Evolutionary conservation across 92 coral and sea anemone species (phyloP).

Genomic region (Plumapathes pennacea): DNA sequence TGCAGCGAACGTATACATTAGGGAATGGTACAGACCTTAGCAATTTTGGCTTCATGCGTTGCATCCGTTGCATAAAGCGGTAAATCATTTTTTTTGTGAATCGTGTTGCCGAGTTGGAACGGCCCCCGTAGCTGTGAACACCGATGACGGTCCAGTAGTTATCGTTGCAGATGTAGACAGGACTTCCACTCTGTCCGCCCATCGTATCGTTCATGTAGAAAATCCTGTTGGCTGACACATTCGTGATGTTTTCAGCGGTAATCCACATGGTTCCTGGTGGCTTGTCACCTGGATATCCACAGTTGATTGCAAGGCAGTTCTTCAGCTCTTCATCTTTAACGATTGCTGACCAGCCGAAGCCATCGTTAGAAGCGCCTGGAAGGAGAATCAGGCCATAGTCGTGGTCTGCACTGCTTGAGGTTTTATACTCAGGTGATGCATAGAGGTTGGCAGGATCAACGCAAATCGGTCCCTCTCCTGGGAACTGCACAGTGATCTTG

Average conservation of each 20-base stretch:
- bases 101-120: slow-evolving; percentile 42
- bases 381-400: slow-evolving; percentile 31
- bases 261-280: slow-evolving; percentile 18
- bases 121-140: slow-evolving; percentile 23
- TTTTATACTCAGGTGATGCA: slow-evolving; percentile 6
- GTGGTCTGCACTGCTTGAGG: not conserved
- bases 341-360: slow-evolving; percentile 41
- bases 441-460: slow-evolving; percentile 6
- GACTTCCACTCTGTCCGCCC: slow-evolving; percentile 43
- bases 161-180: slow-evolving; percentile 48
- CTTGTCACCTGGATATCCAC: slow-evolving; percentile 47
- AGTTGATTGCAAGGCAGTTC: slow-evolving; percentile 19
- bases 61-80: slow-evolving; percentile 37
- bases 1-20: slow-evolving; percentile 21
- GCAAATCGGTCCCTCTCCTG: slow-evolving; percentile 1
- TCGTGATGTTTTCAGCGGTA: slow-evolving; percentile 4
- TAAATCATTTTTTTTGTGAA: slow-evolving; percentile 26
- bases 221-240: slow-evolving; percentile 8
- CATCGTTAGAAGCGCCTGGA: slow-evolving; percentile 19
- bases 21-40: slow-evolving; percentile 15
- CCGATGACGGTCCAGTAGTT: slow-evolving; percentile 43
- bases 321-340: slow-evolving; percentile 12
- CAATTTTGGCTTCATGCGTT: not conserved
- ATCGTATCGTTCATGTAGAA: slow-evolving; percentile 32
- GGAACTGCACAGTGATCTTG: slow-evolving; percentile 18